Conservation (phyloP, 2,888 invertebrate species). For the Caenorhabditis macrosperma region DNA sequence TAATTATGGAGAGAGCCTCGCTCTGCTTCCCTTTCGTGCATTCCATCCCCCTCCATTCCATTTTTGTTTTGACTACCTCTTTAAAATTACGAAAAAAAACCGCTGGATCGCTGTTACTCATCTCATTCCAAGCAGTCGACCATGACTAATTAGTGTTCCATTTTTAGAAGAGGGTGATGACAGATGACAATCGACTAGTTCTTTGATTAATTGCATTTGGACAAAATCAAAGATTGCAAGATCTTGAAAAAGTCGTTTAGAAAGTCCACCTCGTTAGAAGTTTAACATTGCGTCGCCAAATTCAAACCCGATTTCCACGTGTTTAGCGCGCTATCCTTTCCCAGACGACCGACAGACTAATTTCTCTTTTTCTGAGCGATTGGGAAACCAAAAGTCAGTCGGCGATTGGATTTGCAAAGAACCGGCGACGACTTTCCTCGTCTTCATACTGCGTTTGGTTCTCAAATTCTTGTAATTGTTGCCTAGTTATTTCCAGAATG, state of each 20-base stretch:
- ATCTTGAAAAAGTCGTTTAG: background rate
- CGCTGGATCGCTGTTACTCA: too few relatives aligned
- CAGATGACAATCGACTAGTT: background rate
- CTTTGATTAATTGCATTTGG: background rate
- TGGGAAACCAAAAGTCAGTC: conserved; percentile 37
- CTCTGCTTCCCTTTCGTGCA: background rate
- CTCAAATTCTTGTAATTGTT: too few relatives aligned
- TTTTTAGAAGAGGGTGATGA: too few relatives aligned
- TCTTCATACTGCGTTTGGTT: too few relatives aligned
- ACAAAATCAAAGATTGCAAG: background rate
- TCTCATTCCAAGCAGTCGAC: background rate
- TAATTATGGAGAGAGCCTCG: conserved; percentile 5
- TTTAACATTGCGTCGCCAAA: background rate
- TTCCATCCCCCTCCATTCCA: background rate
- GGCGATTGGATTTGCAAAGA: background rate
- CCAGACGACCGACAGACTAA: background rate
- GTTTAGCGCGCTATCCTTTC: conserved; percentile 1
- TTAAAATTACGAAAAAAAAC: too few relatives aligned
- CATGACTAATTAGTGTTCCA: background rate
- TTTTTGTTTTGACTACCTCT: background rate
- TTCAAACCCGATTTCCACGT: conserved; percentile 2
- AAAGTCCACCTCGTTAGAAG: too few relatives aligned
- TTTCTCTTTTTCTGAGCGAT: conserved; percentile 9
- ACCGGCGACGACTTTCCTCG: too few relatives aligned
- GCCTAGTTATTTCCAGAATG: too few relatives aligned